These are phyloP conservation scores for Coturnix japonica DNA, from an alignment of 2,113 vertebrate species.

Conservation along the genomic window DNA sequence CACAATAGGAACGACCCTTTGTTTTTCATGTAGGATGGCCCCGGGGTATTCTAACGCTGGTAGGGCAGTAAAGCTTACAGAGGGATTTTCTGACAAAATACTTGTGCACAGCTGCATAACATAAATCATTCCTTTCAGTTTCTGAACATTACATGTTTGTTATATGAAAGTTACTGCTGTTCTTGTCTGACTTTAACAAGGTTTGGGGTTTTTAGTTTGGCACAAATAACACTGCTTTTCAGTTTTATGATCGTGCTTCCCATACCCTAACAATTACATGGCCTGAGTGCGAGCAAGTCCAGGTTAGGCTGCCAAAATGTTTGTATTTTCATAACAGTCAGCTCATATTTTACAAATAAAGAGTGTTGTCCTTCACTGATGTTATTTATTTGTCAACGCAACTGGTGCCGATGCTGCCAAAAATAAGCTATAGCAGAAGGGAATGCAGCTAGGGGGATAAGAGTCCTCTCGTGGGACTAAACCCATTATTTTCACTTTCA, in stretches of 20 bases:
- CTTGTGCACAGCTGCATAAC: constrained; percentile 66
- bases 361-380: constrained; percentile 18
- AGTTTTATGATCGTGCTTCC: constrained; percentile 20
- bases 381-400: constrained; percentile 45
- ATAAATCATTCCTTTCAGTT: constrained; percentile 67
- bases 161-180: constrained; percentile 57
- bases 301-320: constrained; percentile 17
- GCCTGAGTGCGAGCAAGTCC: neutral
- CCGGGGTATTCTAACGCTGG: constrained; percentile 32
- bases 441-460: neutral
- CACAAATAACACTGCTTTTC: constrained; percentile 33
- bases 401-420: neutral
- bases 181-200: constrained; percentile 61
- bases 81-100: constrained; percentile 54
- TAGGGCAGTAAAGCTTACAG: constrained; percentile 54
- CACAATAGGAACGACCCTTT: constrained; percentile 57
- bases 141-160: constrained; percentile 57
- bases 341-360: constrained; percentile 26
- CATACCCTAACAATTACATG: neutral
- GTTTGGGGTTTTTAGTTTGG: constrained; percentile 40
- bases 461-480: constrained; percentile 12
- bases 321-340: constrained; percentile 32
- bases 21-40: constrained; percentile 40
- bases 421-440: neutral
- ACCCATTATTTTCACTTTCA: neutral